These are phyloP conservation scores for Pinna nobilis DNA, from an alignment of 1,140 invertebrate genomes.

Conservation along the genomic window DNA sequence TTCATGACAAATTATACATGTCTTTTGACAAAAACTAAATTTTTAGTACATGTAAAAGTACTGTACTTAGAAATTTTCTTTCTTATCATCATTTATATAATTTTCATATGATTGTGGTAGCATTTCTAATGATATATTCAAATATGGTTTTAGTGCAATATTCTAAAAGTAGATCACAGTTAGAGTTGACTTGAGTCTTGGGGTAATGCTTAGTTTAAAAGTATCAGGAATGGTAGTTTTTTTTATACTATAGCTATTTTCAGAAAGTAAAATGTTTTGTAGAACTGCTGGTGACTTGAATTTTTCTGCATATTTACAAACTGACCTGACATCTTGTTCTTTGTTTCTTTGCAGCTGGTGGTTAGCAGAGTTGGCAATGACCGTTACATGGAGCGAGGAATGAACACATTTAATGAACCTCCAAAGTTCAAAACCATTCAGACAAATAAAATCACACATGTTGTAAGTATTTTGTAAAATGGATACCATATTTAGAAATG, in stretches of 20 bases:
- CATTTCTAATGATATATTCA: no score
- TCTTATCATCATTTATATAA: no score
- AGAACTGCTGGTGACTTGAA: neutral
- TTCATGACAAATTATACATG: no score
- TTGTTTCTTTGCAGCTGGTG: slow-evolving; percentile 58
- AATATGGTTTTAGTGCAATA: no score
- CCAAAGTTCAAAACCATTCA: slow-evolving; percentile 71
- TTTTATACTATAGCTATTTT: neutral
- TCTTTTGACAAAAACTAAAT: no score
- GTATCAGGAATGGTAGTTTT: neutral
- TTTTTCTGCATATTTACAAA: neutral
- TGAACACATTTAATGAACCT: slow-evolving; percentile 74
- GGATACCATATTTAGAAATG: no score
- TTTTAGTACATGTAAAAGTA: no score
- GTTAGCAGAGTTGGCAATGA: slow-evolving; percentile 72
- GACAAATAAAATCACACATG: slow-evolving; percentile 64
- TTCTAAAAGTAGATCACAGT: no score
- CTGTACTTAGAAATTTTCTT: no score
- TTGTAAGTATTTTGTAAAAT: slow-evolving; percentile 59
- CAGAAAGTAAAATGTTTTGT: neutral
- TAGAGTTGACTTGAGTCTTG: neutral
- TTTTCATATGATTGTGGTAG: no score
- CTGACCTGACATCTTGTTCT: no score
- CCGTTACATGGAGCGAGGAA: slow-evolving; percentile 69
- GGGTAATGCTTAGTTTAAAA: neutral